Evolutionary conservation across 2,888 invertebrate genomes (phyloP), one percentile per base, ranked within the genome.

Genomic region (Metallyticus violacea): DNA sequence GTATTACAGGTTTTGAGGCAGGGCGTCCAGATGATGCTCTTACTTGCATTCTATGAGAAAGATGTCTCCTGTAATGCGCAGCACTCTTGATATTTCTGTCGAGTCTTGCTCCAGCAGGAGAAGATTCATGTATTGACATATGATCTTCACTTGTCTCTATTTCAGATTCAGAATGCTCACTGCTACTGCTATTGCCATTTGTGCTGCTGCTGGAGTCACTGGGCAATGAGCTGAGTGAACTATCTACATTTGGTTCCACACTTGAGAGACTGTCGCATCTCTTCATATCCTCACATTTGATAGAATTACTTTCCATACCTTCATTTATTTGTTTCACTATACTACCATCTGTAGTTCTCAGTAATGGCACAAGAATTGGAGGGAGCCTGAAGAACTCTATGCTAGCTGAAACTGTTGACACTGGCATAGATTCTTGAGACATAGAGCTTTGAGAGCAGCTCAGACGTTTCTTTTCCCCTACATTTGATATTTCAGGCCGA

Each of bases 211-310:
- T 89, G 27, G 89, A 89, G 81, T 89, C 90, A 79, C 89, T 89
- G 0, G 88, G 88, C 30, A 91, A 89, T 4, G 92, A 92, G 89
- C 92, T 92, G 22, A 89, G 85, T n/a, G 94, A 95, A 79, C 94
- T 95, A 91, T 96, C 95, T 29, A 95, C 93, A 88, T 95, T 94
- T 25, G 95, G 95, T 85, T 95, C 95, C 26, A 95, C 93, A 90
- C 96, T 96, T 0, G 95, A 95, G 78, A 95, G 93, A 90, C 95
- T 95, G 89, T 94, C 94, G 92, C 94, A 94, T 85, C 93, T 91
- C 94, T 90, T 91, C 0, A 89, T 86, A 25, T n/a, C 77, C 28
- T 85, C 81, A 81, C 82, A 76, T 62, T 62, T 28, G 25, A 6
- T 27, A 5, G 62, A 26, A 26, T 15, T 26, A 15, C 15, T 2